Conservation (phyloP, 2,113 vertebrate genomes). For the Larimichthys polyactis region DNA sequence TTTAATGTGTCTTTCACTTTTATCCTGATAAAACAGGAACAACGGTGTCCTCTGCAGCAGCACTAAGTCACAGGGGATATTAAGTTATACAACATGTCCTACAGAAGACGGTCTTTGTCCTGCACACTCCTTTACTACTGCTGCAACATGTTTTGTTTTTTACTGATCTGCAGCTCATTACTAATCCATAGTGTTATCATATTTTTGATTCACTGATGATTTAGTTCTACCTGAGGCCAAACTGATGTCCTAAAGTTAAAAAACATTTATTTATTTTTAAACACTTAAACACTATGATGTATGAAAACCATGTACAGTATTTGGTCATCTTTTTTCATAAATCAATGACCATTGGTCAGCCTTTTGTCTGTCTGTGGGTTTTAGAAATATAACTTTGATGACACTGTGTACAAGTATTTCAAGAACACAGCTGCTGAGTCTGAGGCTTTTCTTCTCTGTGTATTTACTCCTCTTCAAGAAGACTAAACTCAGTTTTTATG, state of each 20-base stretch:
- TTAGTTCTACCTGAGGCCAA: background rate
- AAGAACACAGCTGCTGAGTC: too few species aligned
- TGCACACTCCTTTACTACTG: background rate
- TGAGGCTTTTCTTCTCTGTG: too few species aligned
- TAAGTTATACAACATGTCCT: background rate
- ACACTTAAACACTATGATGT: too few species aligned
- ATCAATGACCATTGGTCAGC: too few species aligned
- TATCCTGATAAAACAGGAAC: background rate
- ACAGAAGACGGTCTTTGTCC: constrained; percentile 16
- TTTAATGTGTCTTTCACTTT: background rate
- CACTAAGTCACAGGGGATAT: background rate
- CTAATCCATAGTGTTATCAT: background rate
- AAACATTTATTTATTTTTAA: too few species aligned
- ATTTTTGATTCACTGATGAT: background rate
- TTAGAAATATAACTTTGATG: too few species aligned
- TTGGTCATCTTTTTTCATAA: too few species aligned
- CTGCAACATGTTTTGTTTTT: background rate
- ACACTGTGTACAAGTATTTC: too few species aligned
- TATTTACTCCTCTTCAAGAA: too few species aligned
- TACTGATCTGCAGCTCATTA: background rate
- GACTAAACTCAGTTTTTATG: too few species aligned
- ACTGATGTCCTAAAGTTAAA: background rate
- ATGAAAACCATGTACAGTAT: too few species aligned
- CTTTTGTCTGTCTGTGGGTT: too few species aligned
- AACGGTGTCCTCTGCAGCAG: background rate